A percentile compares a stretch with the other conserved stretches of the same genome.
These are phyloP conservation scores for Zoanthus gigantus DNA, from an alignment of 92 coral and sea anemone species.

Conservation along the genomic window DNA sequence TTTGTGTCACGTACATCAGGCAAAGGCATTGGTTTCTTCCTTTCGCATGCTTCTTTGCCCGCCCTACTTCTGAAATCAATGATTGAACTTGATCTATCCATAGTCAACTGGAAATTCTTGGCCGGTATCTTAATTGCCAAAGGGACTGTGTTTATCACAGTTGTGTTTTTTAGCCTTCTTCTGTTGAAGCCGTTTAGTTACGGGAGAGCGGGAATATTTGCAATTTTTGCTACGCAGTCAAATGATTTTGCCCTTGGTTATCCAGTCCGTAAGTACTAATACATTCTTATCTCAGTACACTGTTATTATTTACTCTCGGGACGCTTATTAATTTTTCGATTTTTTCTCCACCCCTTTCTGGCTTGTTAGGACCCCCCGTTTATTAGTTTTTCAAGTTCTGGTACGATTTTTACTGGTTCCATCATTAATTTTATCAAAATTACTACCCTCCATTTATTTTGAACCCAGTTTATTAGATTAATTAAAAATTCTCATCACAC, in stretches of 20 bases:
- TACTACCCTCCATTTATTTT: too few relatives aligned
- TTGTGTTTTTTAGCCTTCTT: conserved; percentile 69
- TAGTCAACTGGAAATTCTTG: conserved; percentile 85
- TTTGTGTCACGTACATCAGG: conserved; percentile 80
- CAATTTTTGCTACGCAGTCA: conserved; percentile 84
- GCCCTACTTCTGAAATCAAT: conserved; percentile 85
- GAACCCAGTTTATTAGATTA: too few relatives aligned
- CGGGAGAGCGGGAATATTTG: conserved; percentile 92
- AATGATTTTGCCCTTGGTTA: conserved; percentile 92
- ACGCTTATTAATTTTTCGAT: too few relatives aligned
- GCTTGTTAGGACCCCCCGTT: too few relatives aligned
- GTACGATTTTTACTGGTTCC: too few relatives aligned
- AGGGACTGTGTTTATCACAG: conserved; percentile 74
- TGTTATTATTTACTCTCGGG: too few relatives aligned
- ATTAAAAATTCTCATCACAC: too few relatives aligned
- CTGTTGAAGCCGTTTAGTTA: conserved; percentile 72
- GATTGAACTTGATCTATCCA: conserved; percentile 73
- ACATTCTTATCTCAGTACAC: too few relatives aligned
- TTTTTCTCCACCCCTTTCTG: too few relatives aligned
- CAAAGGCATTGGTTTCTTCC: conserved; percentile 85
- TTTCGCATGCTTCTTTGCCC: conserved; percentile 76
- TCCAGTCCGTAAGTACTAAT: conserved; percentile 78
- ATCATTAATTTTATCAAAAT: too few relatives aligned
- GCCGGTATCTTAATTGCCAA: conserved; percentile 82
- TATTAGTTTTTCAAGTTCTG: too few relatives aligned